Evolutionary conservation across 2,113 vertebrate species (phyloP).

Genomic region (Solenodon paradoxus): DNA sequence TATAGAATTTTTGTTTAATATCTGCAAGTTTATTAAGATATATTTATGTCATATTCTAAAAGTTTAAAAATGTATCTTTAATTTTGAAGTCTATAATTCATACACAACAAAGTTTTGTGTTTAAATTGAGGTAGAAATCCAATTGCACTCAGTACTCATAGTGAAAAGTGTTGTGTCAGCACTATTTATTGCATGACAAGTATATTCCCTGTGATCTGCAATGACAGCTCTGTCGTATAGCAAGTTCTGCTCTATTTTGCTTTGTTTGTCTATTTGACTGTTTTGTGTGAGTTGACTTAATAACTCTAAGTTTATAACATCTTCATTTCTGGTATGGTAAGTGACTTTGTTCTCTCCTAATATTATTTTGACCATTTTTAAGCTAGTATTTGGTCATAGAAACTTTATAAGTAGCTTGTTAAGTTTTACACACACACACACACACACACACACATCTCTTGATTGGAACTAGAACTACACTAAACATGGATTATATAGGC

Average conservation of each 20-base stretch:
- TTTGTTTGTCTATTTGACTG: background rate
- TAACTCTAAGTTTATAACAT: background rate
- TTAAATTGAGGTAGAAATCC: background rate
- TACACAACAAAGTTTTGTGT: background rate
- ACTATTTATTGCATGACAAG: background rate
- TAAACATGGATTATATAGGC: background rate
- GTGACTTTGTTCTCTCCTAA: background rate
- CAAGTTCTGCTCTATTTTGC: background rate
- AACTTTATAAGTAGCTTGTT: background rate
- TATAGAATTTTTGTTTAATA: background rate
- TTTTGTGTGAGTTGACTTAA: background rate
- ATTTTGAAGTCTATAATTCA: constrained; percentile 9
- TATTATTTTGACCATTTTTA: background rate
- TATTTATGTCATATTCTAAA: background rate
- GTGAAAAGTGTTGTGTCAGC: background rate
- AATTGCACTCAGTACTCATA: background rate
- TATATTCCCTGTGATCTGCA: background rate
- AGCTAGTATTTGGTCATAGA: background rate
- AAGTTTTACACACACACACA: background rate
- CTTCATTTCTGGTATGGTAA: background rate
- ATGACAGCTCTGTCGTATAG: background rate
- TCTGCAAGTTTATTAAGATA: background rate
- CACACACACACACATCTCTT: background rate
- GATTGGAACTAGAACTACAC: background rate
- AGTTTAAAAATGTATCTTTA: background rate